A percentile compares a stretch with the other conserved stretches of the same genome.
Evolutionary conservation across 2,113 vertebrate genomes (phyloP).

Genomic region (Gavialis gangeticus): DNA sequence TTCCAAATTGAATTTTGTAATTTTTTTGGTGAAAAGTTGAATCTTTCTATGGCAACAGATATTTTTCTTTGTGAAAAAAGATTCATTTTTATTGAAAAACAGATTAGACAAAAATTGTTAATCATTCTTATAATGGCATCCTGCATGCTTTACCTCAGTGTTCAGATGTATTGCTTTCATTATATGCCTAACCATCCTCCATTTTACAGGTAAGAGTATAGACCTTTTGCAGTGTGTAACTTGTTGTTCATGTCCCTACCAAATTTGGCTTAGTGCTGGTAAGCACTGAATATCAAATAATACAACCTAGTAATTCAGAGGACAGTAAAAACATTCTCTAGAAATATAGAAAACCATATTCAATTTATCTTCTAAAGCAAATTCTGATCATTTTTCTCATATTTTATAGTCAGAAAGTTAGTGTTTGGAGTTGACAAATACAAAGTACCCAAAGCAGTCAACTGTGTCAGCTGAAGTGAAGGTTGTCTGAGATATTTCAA

Average conservation of each 20-base stretch:
- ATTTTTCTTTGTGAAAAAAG: not conserved
- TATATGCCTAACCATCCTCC: not conserved
- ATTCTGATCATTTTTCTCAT: conserved; percentile 29
- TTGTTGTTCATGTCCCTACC: not conserved
- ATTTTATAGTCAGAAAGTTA: conserved; percentile 30
- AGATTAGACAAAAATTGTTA: not conserved
- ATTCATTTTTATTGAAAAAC: not conserved
- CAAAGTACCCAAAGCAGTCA: not conserved
- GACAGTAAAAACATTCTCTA: not conserved
- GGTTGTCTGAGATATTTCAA: conserved; percentile 30
- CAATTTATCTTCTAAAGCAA: not conserved
- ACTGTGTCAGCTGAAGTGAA: conserved; percentile 31
- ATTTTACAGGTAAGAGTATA: not conserved
- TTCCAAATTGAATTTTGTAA: not conserved
- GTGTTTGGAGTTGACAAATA: conserved; percentile 26
- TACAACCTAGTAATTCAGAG: not conserved
- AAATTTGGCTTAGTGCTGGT: not conserved
- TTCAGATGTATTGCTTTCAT: not conserved
- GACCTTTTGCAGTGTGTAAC: not conserved
- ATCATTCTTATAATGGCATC: not conserved
- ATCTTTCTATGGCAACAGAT: not conserved
- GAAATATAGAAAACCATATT: no score
- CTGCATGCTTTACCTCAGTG: not conserved
- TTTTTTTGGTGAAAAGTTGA: not conserved
- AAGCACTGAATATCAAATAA: not conserved